Base-by-base conservation (phyloP, 2,797 vertebrate genomes). In the Cossypha polioptera region DNA sequence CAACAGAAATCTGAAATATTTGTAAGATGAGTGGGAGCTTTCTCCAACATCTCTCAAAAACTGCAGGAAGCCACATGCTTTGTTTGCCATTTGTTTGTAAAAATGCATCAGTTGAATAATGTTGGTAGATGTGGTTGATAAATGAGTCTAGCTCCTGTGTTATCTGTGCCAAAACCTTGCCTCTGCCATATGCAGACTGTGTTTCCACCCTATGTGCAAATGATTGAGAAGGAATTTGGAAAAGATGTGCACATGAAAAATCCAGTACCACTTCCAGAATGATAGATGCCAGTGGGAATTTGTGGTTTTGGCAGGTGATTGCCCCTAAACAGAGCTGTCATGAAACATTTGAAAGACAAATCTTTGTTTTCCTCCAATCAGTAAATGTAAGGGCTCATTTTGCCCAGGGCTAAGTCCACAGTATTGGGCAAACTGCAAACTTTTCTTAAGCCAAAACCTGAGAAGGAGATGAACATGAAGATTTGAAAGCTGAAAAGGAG, bases 101-200 rank as follows among this genome's bases (percentile, higher is more conserved):
- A 94, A 95, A 68, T 47, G 48, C 81, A 80, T 62, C 81, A 75
- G 45, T 58, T 87, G 48, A 76, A 55, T 63, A 82, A 80, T 47
- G 42, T 73, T 95, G 78, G 59, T 94, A 79, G 87, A 89, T 88
- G 48, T 80, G 51, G 9, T 59, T 89, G 58, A 59, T 86, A 85
- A 91, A 73, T 79, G 43, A 68, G 50, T 17, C 19, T 36, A 48
- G 45, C 82, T 93, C 33, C 53, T 67, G 31, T 62, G 36, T 76
- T 36, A 76, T 24, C 11, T 10, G 8, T 89, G 77, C 83, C 84
- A 92, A 91, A 94, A 58, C 13, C 80, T 90, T 84, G 14, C 40
- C 47, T 82, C 59, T 79, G 71, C 78, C 43, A 40, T 86, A 65
- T 0, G 0, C 62, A 87, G 67, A 2, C 65, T 67, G 31, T 69